Conservation (phyloP, 1,140 invertebrate genomes). For the Drosophila bocqueti region DNA sequence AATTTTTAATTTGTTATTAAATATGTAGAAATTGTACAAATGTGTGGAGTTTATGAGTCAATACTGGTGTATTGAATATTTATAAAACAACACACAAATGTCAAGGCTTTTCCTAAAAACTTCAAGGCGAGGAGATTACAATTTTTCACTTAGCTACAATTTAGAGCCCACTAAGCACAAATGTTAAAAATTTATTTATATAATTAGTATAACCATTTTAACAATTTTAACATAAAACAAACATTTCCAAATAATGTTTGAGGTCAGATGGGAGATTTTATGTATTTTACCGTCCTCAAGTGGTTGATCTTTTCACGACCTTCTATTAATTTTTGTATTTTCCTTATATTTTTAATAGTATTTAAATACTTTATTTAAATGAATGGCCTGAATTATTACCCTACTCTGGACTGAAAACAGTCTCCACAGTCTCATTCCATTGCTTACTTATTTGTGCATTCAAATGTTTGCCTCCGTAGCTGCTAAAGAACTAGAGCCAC, state of each 20-base stretch:
- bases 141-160: neutral
- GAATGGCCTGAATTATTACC: neutral
- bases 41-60: neutral
- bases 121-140: neutral
- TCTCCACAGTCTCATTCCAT: neutral
- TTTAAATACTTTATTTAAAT: neutral
- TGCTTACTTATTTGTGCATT: conserved; percentile 1
- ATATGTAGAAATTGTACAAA: neutral
- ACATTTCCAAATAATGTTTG: no score
- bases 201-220: no score
- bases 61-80: neutral
- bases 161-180: neutral
- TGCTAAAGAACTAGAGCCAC: conserved; percentile 1
- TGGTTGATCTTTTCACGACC: no score
- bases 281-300: no score
- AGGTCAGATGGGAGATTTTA: no score
- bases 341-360: neutral
- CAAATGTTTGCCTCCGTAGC: conserved; percentile 5
- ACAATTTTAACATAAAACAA: no score
- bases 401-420: neutral
- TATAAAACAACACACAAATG: neutral
- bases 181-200: no score
- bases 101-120: neutral
- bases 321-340: neutral
- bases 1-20: neutral